phyloP scores from a whole-genome alignment of 2,888 invertebrate genomes.

The Liposcelis brunnea region DNA sequence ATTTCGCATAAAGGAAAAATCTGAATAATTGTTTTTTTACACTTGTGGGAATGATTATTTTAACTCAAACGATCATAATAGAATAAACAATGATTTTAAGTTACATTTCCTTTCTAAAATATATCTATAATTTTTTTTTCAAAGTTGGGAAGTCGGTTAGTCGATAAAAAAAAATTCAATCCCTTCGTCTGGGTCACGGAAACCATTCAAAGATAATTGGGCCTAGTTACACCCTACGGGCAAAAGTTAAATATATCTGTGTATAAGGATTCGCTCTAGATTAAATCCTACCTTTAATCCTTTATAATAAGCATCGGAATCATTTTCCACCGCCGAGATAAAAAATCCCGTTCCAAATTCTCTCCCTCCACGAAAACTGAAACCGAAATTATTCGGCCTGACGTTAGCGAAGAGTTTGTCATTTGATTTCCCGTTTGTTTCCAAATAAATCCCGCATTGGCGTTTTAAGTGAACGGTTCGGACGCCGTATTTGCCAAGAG shows the following conservation, averaged over 20 bases:
- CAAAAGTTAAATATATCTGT: not conserved
- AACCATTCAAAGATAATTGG: not conserved
- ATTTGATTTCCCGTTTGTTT: no score
- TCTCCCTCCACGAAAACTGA: constrained; percentile 67
- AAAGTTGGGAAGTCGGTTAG: not conserved
- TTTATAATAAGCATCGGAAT: constrained; percentile 71
- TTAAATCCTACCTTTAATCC: constrained; percentile 53
- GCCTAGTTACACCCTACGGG: not conserved
- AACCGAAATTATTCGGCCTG: constrained; percentile 47
- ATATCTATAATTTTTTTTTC: not conserved
- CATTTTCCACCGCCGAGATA: constrained; percentile 71
- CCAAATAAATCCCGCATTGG: not conserved
- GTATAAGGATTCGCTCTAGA: not conserved
- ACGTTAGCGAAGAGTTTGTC: not conserved
- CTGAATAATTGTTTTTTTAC: no score
- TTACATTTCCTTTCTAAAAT: not conserved
- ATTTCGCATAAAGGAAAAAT: no score
- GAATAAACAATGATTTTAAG: no score
- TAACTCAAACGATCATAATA: no score
- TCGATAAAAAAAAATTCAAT: not conserved
- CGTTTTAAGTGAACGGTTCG: constrained; percentile 3
- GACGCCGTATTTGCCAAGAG: not conserved
- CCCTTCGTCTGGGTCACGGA: not conserved
- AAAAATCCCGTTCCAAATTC: constrained; percentile 89
- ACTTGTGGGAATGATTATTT: no score